Base-by-base conservation (phyloP, 2,797 vertebrate genomes). In the Morus bassanus region DNA sequence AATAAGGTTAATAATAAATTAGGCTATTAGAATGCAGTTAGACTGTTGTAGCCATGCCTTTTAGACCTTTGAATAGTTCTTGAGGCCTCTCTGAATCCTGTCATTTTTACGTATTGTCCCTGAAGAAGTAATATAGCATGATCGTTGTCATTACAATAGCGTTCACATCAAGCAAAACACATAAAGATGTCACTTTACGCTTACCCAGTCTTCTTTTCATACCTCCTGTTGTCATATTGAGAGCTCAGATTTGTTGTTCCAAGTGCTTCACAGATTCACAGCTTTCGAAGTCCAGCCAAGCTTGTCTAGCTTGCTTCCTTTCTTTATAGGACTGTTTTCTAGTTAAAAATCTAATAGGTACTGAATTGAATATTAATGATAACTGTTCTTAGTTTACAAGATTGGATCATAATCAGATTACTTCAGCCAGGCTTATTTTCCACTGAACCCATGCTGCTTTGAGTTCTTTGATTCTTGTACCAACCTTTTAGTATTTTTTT, bases 381-480 rank as follows among this genome's bases (percentile, higher is more conserved):
- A 92, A 72, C 87, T 96, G 77, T 77, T 88, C 91, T 93, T 93
- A 92, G 79, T 91, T 93, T 77, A 80, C 53, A 65, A 82, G 76
- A 83, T 92, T 91, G 75, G 57, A 68, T 94, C 68, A 51, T 89
- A 93, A 91, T 92, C 81, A 80, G 78, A 84, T 95, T 96, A 84
- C 57, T 90, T 95, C 63, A 94, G 50, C 53, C 61, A 82, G 86
- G 73, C 46, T 75, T 84, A 37, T 88, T 95, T 95, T 95, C 59
- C 51, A 30, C 81, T 68, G 65, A 84, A 78, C 41, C 43, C 13
- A 1, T 69, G 50, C 56, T 84, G 61, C 85, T 86, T 81, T 76
- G 77, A 79, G 33, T 68, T 77, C 64, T 88, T 83, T 53, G 51
- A 48, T 46, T 93, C 57, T 80, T 6, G 0, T 72, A 18, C 63